Evolutionary conservation across 1,140 invertebrate species (phyloP).

Genomic region (Helicoverpa zea): DNA sequence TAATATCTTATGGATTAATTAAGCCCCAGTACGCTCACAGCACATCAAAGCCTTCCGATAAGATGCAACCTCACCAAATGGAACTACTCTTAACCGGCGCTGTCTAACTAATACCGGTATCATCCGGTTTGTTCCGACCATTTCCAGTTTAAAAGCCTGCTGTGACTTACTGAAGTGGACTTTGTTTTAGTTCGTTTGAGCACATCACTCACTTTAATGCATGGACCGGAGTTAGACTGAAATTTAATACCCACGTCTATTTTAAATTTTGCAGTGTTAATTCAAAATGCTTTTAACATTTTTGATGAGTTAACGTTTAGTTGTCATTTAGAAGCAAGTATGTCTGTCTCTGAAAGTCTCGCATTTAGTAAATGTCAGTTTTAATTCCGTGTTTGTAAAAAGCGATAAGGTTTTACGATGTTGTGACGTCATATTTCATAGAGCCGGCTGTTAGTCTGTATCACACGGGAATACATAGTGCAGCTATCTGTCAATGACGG

Average conservation of each 20-base stretch:
- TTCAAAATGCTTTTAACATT: slow-evolving; percentile 12
- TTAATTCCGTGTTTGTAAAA: no score
- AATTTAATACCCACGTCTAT: slow-evolving; percentile 9
- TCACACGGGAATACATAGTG: no score
- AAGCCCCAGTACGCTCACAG: not conserved
- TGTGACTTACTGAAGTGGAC: slow-evolving; percentile 53
- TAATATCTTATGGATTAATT: not conserved
- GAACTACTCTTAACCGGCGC: slow-evolving; percentile 22
- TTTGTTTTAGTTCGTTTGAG: slow-evolving; percentile 46
- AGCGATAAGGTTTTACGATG: no score
- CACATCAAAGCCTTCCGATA: slow-evolving; percentile 9
- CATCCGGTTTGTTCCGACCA: slow-evolving; percentile 45
- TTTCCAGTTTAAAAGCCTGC: slow-evolving; percentile 54
- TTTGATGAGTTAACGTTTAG: no score
- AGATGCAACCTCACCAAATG: slow-evolving; percentile 17
- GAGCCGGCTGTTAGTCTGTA: no score
- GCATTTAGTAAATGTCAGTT: no score
- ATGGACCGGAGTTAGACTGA: not conserved
- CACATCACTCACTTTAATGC: slow-evolving; percentile 48
- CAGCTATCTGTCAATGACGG: no score
- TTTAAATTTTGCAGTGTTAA: slow-evolving; percentile 6
- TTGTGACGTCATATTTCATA: no score
- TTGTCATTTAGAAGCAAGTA: no score
- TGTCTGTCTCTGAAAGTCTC: no score
- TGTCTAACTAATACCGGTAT: slow-evolving; percentile 49